A percentile compares a stretch with the other conserved stretches of the same genome.
Conservation (phyloP, 2,797 vertebrate genomes). For the Chlorospingus semifuscus region DNA sequence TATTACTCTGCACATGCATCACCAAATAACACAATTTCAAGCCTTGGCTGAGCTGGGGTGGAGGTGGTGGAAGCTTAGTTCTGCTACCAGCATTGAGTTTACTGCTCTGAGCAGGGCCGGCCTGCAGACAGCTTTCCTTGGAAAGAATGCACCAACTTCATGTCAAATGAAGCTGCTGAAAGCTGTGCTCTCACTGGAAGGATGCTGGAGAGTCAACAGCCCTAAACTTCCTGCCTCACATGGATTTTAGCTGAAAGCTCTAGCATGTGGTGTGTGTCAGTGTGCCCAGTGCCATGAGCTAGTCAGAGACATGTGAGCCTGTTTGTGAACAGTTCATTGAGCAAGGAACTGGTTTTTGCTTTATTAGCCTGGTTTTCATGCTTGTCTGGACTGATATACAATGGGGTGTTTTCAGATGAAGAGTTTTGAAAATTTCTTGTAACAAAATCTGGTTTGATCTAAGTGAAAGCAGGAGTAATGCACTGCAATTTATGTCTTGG, state of each 20-base stretch:
- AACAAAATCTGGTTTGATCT: background rate
- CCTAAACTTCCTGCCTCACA: background rate
- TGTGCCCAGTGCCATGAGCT: background rate
- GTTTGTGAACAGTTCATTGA: background rate
- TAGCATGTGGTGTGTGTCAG: background rate
- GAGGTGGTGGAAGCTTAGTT: background rate
- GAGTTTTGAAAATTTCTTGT: background rate
- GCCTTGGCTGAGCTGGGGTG: background rate
- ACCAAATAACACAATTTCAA: background rate
- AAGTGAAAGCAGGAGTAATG: background rate
- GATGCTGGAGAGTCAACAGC: background rate
- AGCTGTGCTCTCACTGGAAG: background rate
- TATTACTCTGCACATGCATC: background rate
- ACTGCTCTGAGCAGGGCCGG: background rate
- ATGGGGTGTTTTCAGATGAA: background rate
- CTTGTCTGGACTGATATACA: background rate
- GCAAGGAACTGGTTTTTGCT: background rate
- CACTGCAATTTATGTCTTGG: background rate
- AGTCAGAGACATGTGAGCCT: background rate
- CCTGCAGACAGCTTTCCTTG: background rate
- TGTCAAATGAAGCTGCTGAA: background rate
- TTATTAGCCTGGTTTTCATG: conserved; percentile 29
- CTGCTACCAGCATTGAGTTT: background rate
- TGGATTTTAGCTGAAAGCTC: background rate
- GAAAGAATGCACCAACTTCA: background rate